These are phyloP conservation scores for Hirtodrosophila trivittata DNA, from an alignment of 2,888 invertebrate species.

Conservation along the genomic window DNA sequence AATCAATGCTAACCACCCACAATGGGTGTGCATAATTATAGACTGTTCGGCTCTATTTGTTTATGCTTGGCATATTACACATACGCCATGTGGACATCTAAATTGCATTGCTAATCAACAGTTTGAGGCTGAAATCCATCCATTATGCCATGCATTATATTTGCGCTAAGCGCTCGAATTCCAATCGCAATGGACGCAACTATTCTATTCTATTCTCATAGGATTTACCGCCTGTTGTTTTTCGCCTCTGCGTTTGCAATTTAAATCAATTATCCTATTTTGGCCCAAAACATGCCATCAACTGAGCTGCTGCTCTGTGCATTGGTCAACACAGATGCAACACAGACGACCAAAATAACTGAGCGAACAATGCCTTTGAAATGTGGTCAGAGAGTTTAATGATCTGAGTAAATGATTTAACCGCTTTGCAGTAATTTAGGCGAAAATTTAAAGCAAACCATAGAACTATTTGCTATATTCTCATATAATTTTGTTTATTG, in stretches of 20 bases:
- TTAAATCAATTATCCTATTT: conserved; percentile 69
- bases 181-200: conserved; percentile 36
- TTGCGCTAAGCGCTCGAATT: conserved; percentile 47
- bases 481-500: no score
- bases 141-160: conserved; percentile 69
- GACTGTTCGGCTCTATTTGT: conserved; percentile 48
- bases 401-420: conserved; percentile 31
- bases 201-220: conserved; percentile 14
- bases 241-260: conserved; percentile 34
- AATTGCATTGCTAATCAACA: conserved; percentile 59
- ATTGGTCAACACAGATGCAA: background rate
- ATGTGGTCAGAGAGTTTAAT: conserved; percentile 38
- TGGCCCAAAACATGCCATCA: conserved; percentile 45
- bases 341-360: conserved; percentile 38
- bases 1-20: conserved; percentile 47
- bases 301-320: conserved; percentile 6
- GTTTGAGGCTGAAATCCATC: conserved; percentile 26
- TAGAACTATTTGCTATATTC: no score
- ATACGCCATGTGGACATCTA: conserved; percentile 39
- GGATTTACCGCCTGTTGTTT: conserved; percentile 20
- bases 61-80: conserved; percentile 50
- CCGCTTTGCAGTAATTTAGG: no score
- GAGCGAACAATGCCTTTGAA: conserved; percentile 26
- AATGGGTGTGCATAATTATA: conserved; percentile 58
- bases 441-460: no score